Conservation (phyloP, 2,888 invertebrate species). For the Pyrocoelia pectoralis region DNA sequence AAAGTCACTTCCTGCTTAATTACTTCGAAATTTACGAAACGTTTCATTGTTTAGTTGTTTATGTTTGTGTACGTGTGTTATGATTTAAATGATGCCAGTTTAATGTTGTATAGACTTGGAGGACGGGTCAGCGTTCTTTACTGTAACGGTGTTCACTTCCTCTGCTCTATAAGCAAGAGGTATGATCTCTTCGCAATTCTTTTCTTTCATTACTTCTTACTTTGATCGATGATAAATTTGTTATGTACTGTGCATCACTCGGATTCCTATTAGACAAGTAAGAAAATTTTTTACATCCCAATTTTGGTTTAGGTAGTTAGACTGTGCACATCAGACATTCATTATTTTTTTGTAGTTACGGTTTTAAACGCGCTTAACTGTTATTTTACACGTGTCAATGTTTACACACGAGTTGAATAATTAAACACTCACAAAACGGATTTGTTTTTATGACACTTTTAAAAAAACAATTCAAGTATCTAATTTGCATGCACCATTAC, state of each 20-base stretch:
- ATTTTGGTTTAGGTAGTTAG: no score
- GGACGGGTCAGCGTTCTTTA: slow-evolving; percentile 51
- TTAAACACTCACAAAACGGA: no score
- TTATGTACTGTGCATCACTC: neutral
- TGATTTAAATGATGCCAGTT: slow-evolving; percentile 11
- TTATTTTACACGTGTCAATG: no score
- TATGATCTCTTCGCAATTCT: slow-evolving; percentile 24
- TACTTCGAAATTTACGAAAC: neutral
- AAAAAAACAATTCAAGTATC: no score
- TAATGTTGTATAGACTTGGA: slow-evolving; percentile 25
- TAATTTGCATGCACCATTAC: no score
- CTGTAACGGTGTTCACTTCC: slow-evolving; percentile 47
- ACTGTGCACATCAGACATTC: no score
- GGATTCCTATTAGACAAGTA: neutral
- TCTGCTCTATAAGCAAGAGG: slow-evolving; percentile 22
- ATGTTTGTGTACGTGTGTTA: slow-evolving; percentile 22
- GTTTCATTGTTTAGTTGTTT: slow-evolving; percentile 18
- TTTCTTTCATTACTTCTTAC: slow-evolving; percentile 16
- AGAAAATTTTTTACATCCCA: no score
- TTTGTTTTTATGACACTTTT: no score
- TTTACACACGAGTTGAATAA: no score
- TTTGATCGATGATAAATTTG: slow-evolving; percentile 6
- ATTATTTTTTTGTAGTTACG: no score
- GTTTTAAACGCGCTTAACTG: no score
- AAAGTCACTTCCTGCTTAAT: neutral